Evolutionary conservation across 2,888 invertebrate species (phyloP).

Genomic region (Sarcophaga subvicina): DNA sequence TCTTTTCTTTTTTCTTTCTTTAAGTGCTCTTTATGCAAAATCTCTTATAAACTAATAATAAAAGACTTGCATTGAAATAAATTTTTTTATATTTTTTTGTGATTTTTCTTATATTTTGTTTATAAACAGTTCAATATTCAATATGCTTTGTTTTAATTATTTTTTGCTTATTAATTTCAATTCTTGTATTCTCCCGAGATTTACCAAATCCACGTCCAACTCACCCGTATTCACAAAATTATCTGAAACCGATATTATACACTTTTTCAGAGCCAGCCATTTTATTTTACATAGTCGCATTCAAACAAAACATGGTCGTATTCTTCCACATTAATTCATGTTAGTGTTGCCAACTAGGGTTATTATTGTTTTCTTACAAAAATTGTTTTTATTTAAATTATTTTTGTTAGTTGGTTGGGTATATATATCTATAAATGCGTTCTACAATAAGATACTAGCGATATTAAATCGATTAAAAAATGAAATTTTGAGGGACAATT

Average conservation of each 20-base stretch:
- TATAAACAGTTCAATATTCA: conserved; percentile 21
- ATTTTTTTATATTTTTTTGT: conserved; percentile 47
- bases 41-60: conserved; percentile 68
- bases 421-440: too few relatives aligned
- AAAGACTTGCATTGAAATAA: conserved; percentile 62
- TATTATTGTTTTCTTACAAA: too few relatives aligned
- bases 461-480: too few relatives aligned
- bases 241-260: conserved; percentile 50
- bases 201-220: conserved; percentile 69
- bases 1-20: conserved; percentile 4
- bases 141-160: not conserved
- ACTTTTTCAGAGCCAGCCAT: not conserved
- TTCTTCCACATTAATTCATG: too few relatives aligned
- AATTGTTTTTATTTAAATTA: too few relatives aligned
- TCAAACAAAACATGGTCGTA: too few relatives aligned
- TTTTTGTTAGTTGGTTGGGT: too few relatives aligned
- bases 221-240: conserved; percentile 71
- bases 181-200: conserved; percentile 53
- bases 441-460: too few relatives aligned
- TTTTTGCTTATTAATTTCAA: conserved; percentile 21
- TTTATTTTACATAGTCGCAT: too few relatives aligned
- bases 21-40: conserved; percentile 49
- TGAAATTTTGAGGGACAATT: too few relatives aligned
- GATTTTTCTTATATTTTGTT: not conserved
- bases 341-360: too few relatives aligned